These are phyloP conservation scores for Clarias batrachus DNA, from an alignment of 2,113 vertebrate genomes.

Conservation along the genomic window DNA sequence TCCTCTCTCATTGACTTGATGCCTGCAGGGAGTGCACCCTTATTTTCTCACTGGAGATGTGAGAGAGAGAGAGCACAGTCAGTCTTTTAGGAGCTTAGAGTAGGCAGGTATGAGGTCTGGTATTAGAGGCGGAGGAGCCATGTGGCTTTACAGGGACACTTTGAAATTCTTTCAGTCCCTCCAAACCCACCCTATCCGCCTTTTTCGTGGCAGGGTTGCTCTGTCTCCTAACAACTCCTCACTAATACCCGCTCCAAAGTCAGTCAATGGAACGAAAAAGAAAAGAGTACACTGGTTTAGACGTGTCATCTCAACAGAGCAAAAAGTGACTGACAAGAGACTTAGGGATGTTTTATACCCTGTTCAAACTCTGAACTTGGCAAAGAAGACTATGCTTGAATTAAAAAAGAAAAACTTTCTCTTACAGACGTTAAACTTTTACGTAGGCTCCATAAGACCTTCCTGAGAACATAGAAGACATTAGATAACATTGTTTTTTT, in stretches of 20 bases:
- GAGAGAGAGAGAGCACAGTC: constrained; percentile 26
- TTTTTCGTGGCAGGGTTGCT: constrained; percentile 45
- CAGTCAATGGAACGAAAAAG: constrained; percentile 38
- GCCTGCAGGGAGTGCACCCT: constrained; percentile 24
- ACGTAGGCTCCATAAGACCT: constrained; percentile 29
- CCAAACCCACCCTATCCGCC: constrained; percentile 11
- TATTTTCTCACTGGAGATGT: constrained; percentile 53
- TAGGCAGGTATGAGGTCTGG: constrained; percentile 44
- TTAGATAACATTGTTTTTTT: not conserved
- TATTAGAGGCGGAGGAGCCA: constrained; percentile 43
- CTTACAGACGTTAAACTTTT: constrained; percentile 36
- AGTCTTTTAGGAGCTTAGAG: constrained; percentile 49
- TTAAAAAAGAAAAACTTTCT: constrained; percentile 42
- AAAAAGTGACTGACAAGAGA: constrained; percentile 44
- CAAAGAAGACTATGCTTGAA: constrained; percentile 24
- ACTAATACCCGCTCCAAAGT: constrained; percentile 48
- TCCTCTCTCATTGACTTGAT: constrained; percentile 26
- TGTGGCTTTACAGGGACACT: constrained; percentile 61
- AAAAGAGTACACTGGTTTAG: constrained; percentile 44
- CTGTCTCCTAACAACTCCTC: constrained; percentile 45
- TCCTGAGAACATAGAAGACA: not conserved
- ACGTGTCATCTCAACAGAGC: constrained; percentile 25
- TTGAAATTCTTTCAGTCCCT: constrained; percentile 55
- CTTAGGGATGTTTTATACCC: constrained; percentile 50
- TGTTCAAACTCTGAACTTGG: constrained; percentile 40